These are phyloP conservation scores for Astreopora myriophthalma DNA, from an alignment of 64 coral and sea anemone genomes.

Conservation along the genomic window DNA sequence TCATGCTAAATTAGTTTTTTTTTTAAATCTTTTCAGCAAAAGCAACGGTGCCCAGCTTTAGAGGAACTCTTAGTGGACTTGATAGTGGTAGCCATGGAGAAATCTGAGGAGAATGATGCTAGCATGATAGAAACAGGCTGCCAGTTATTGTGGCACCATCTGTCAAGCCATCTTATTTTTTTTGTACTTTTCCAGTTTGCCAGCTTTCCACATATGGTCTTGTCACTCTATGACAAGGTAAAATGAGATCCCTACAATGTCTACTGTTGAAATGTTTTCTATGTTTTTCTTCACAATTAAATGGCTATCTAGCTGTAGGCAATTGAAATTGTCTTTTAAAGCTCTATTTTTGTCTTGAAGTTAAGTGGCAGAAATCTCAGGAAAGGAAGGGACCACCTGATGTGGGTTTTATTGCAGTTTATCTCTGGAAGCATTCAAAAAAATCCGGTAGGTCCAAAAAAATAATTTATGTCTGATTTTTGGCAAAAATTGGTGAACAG, in stretches of 20 bases:
- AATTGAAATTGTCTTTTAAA: neutral
- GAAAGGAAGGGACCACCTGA: slow-evolving; percentile 88
- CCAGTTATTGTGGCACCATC: slow-evolving; percentile 93
- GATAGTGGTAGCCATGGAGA: slow-evolving; percentile 92
- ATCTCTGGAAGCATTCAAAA: slow-evolving; percentile 95
- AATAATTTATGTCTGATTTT: neutral
- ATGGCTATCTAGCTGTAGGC: too few species aligned
- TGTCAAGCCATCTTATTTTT: slow-evolving; percentile 93
- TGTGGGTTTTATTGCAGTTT: slow-evolving; percentile 96
- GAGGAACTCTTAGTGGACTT: slow-evolving; percentile 94
- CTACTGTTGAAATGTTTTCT: too few species aligned
- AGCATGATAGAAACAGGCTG: slow-evolving; percentile 66
- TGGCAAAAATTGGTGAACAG: too few species aligned
- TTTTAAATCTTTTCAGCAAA: slow-evolving; percentile 66
- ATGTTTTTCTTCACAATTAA: too few species aligned
- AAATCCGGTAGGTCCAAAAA: slow-evolving; percentile 76
- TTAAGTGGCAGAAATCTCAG: slow-evolving; percentile 74
- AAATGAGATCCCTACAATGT: neutral
- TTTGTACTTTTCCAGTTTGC: slow-evolving; percentile 94
- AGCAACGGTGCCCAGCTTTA: slow-evolving; percentile 81
- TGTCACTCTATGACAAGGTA: slow-evolving; percentile 84
- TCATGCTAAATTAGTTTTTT: neutral
- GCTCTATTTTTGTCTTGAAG: slow-evolving; percentile 24
- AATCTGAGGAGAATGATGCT: slow-evolving; percentile 75
- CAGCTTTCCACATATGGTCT: slow-evolving; percentile 87